These are phyloP conservation scores for Spisula subtruncata DNA, from an alignment of 2,888 invertebrate genomes.

Conservation along the genomic window DNA sequence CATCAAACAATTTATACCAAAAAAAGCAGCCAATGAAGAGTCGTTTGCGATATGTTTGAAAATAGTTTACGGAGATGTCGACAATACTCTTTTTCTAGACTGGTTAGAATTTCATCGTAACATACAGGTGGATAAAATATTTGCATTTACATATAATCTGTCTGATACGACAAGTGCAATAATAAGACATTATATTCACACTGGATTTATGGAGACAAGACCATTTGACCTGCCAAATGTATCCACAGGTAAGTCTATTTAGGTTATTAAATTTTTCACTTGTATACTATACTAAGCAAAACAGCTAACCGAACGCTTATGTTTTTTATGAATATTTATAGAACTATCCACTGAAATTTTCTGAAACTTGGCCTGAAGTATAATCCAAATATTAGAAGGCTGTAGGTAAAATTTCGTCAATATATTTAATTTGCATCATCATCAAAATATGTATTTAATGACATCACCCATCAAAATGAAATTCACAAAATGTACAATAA, in stretches of 20 bases:
- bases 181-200: neutral
- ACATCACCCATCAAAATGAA: too few relatives aligned
- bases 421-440: too few relatives aligned
- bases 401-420: too few relatives aligned
- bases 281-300: too few relatives aligned
- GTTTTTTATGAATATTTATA: too few relatives aligned
- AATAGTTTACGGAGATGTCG: constrained; percentile 43
- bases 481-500: too few relatives aligned
- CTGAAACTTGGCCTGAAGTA: too few relatives aligned
- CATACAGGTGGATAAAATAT: constrained; percentile 42
- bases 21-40: neutral
- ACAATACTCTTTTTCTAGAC: constrained; percentile 26
- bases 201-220: neutral
- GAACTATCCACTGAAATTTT: too few relatives aligned
- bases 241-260: neutral
- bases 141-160: constrained; percentile 40
- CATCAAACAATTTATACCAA: constrained; percentile 31
- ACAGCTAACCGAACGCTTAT: too few relatives aligned
- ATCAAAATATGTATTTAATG: too few relatives aligned
- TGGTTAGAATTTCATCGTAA: constrained; percentile 44
- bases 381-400: too few relatives aligned
- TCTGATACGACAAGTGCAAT: neutral
- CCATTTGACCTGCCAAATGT: neutral
- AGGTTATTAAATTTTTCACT: too few relatives aligned
- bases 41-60: constrained; percentile 46